phyloP scores from a whole-genome alignment of 2,113 vertebrate genomes.

The Machaerirhynchus nigripectus region DNA sequence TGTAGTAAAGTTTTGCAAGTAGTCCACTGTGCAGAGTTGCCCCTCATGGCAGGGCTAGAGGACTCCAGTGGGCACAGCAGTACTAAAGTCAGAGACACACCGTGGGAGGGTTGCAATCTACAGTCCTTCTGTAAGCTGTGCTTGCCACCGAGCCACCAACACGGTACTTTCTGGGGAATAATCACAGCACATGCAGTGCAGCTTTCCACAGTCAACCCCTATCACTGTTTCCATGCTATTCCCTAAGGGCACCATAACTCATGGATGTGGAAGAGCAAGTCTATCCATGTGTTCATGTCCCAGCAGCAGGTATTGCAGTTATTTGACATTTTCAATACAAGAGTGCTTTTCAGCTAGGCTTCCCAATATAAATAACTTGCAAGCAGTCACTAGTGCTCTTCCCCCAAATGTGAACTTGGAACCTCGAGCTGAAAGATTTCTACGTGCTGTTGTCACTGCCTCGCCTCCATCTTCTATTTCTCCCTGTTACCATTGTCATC shows the following conservation, averaged over 20 bases:
- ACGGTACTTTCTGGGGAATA: background rate
- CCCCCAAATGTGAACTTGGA: background rate
- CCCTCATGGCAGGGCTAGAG: background rate
- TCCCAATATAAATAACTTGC: background rate
- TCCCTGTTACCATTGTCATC: background rate
- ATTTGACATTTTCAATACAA: background rate
- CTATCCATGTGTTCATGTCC: background rate
- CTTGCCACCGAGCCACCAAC: background rate
- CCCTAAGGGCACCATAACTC: background rate
- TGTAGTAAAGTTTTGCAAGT: background rate
- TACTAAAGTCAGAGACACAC: background rate
- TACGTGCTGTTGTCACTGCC: background rate
- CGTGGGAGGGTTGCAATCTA: background rate
- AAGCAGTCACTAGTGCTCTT: background rate
- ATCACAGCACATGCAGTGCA: background rate
- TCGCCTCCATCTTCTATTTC: background rate
- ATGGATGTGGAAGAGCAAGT: background rate
- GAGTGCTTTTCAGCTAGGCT: background rate
- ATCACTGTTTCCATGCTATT: background rate
- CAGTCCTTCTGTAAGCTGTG: background rate
- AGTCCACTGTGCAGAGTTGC: background rate
- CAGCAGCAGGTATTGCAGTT: background rate
- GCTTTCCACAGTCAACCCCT: background rate
- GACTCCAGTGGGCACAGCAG: background rate
- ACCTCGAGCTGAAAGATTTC: background rate